Conservation (phyloP, 1,140 invertebrate genomes). For the Spodoptera frugiperda region DNA sequence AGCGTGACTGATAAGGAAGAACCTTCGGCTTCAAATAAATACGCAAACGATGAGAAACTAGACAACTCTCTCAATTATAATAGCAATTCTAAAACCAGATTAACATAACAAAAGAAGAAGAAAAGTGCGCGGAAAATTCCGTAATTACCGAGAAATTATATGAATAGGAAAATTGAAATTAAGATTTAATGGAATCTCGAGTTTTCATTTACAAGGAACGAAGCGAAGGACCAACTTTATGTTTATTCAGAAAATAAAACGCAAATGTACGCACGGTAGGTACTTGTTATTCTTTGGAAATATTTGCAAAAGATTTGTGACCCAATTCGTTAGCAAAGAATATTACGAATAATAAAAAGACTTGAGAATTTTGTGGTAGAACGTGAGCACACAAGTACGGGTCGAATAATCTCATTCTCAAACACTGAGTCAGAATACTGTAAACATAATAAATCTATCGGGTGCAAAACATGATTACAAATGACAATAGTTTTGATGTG, state of each 20-base stretch:
- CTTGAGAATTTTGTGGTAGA: too few species aligned
- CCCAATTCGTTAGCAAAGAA: too few species aligned
- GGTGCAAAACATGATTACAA: background rate
- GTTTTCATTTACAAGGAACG: background rate
- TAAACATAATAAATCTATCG: background rate
- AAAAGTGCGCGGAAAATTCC: background rate
- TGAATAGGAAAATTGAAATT: background rate
- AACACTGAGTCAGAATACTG: too few species aligned
- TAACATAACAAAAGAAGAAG: background rate
- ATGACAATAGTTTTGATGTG: background rate
- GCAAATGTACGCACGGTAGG: too few species aligned
- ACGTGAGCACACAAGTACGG: too few species aligned
- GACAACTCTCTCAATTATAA: background rate
- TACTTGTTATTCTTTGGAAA: too few species aligned
- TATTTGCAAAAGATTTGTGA: too few species aligned
- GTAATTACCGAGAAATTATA: background rate
- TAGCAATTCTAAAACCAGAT: background rate
- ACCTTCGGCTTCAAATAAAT: slow-evolving; percentile 19
- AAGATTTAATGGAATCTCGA: background rate
- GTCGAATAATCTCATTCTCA: too few species aligned
- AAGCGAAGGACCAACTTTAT: background rate
- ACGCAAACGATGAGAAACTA: background rate
- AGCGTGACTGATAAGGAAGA: slow-evolving; percentile 34
- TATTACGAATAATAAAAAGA: too few species aligned
- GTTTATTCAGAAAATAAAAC: background rate